phyloP scores from a whole-genome alignment of 2,113 vertebrate species.

The Vulpes vulpes region DNA sequence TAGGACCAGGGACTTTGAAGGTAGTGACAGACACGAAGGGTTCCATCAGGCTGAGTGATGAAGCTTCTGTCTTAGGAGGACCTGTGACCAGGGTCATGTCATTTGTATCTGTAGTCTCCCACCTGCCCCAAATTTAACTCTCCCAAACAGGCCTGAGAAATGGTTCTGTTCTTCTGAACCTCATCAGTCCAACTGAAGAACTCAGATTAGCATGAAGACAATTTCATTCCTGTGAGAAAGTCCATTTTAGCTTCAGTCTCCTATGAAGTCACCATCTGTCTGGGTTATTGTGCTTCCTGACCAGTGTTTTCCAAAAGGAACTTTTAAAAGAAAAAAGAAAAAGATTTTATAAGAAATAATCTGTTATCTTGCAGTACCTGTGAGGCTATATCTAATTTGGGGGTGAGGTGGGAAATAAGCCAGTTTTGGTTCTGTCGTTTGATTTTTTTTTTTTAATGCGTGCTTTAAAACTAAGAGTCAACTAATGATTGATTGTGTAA shows the following conservation, averaged over 20 bases:
- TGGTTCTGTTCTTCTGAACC: not conserved
- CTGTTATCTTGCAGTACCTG: not conserved
- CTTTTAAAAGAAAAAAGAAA: constrained; percentile 21
- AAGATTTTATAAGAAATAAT: not conserved
- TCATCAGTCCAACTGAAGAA: not conserved
- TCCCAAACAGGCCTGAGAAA: constrained; percentile 9
- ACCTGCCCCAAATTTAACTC: constrained; percentile 24
- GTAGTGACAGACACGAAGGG: not conserved
- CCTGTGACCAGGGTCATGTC: constrained; percentile 62
- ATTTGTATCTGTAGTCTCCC: constrained; percentile 1
- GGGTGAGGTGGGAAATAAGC: not conserved
- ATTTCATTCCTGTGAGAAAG: not conserved
- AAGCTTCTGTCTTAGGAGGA: constrained; percentile 28
- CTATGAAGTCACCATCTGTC: not conserved
- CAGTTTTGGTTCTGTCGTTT: not conserved
- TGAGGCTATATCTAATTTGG: not conserved
- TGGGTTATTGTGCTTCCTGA: not conserved
- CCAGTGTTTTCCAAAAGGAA: not conserved
- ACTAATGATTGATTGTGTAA: constrained; percentile 27
- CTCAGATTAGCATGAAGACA: not conserved
- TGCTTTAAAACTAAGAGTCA: constrained; percentile 23
- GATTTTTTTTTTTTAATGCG: constrained; percentile 8
- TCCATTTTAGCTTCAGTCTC: not conserved
- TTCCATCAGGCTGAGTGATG: constrained; percentile 18
- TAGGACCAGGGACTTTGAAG: constrained; percentile 50